Conservation (phyloP, 2,888 invertebrate genomes). For the Acleris sparsana region DNA sequence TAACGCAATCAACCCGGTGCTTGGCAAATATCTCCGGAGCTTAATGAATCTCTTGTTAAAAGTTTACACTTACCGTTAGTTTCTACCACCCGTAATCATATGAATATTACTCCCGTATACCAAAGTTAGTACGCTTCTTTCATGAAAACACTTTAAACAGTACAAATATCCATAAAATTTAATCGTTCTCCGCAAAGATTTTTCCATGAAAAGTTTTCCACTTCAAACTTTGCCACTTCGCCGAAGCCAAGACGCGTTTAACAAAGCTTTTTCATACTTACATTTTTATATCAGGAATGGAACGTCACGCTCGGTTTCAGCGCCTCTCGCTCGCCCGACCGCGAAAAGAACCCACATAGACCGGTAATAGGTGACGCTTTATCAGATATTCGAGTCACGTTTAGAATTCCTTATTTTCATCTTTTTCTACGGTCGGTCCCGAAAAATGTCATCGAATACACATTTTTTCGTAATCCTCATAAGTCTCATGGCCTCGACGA, state of each 20-base stretch:
- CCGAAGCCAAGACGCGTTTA: slow-evolving; percentile 79
- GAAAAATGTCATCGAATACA: slow-evolving; percentile 84
- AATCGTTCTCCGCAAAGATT: slow-evolving; percentile 80
- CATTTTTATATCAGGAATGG: slow-evolving; percentile 82
- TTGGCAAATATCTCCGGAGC: background rate
- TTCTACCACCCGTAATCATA: background rate
- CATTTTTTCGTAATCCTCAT: slow-evolving; percentile 83
- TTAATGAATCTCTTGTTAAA: slow-evolving; percentile 6
- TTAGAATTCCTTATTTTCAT: slow-evolving; percentile 83
- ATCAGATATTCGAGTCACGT: slow-evolving; percentile 79
- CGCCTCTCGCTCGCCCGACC: slow-evolving; percentile 75
- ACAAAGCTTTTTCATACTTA: slow-evolving; percentile 83
- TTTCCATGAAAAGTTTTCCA: slow-evolving; percentile 82
- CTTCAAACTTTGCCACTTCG: slow-evolving; percentile 82
- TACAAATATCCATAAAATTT: slow-evolving; percentile 80
- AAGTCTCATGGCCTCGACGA: slow-evolving; percentile 76
- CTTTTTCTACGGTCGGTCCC: slow-evolving; percentile 79
- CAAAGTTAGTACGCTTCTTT: slow-evolving; percentile 51
- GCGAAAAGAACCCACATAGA: slow-evolving; percentile 76
- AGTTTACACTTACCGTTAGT: slow-evolving; percentile 6
- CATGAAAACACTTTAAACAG: slow-evolving; percentile 64
- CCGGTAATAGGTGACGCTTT: slow-evolving; percentile 79
- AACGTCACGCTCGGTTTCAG: slow-evolving; percentile 80
- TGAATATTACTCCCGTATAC: slow-evolving; percentile 11
- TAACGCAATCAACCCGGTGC: slow-evolving; percentile 8